Conservation (phyloP, 1,140 invertebrate genomes). For the Diachasmimorpha longicaudata region DNA sequence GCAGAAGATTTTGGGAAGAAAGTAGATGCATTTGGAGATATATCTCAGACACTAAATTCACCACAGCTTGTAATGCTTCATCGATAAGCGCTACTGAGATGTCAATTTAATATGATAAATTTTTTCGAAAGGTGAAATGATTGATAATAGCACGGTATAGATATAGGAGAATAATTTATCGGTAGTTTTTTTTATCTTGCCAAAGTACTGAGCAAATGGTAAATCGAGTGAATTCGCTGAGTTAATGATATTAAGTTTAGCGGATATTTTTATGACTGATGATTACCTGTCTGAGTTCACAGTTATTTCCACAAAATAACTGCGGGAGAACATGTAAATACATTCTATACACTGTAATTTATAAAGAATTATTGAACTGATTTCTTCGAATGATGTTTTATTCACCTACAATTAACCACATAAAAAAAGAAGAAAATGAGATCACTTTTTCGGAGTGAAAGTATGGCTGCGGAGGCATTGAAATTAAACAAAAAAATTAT, state of each 20-base stretch:
- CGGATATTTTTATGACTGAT: neutral
- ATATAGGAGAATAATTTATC: neutral
- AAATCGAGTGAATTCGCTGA: neutral
- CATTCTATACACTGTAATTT: neutral
- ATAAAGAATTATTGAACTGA: too few relatives aligned
- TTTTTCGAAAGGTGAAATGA: too few relatives aligned
- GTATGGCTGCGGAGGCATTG: neutral
- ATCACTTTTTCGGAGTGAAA: neutral
- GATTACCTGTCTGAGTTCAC: neutral
- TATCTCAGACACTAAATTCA: neutral
- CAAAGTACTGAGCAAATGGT: neutral
- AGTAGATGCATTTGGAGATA: neutral
- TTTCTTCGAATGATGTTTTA: neutral
- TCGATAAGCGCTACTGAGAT: neutral
- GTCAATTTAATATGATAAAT: too few relatives aligned
- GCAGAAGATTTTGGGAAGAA: constrained; percentile 15
- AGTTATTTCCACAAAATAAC: neutral
- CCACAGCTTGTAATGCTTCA: neutral
- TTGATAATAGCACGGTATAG: neutral
- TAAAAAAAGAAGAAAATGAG: neutral
- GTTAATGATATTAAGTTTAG: neutral
- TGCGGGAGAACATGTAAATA: neutral
- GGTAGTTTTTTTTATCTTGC: neutral
- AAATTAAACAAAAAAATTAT: neutral
- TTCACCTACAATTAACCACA: neutral